Percentiles rank a stretch among this genome's conserved stretches.
Evolutionary conservation across 1,140 invertebrate genomes (phyloP).

Genomic region (Adelges cooleyi): DNA sequence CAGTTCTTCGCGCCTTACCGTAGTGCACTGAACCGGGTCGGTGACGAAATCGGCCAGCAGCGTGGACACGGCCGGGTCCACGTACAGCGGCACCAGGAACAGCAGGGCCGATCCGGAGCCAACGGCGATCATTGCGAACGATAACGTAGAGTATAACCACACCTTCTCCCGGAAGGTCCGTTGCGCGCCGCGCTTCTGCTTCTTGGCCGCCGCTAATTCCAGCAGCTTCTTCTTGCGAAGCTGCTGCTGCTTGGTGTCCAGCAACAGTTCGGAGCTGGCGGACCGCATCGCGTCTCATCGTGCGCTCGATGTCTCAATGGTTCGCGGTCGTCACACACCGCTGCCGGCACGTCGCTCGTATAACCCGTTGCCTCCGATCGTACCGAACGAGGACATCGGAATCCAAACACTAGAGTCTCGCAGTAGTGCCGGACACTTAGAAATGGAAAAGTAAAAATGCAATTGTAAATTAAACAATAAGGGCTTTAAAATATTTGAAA

Average conservation of each 20-base stretch:
- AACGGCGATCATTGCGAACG: conserved; percentile 62
- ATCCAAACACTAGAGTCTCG: no score
- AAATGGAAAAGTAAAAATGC: no score
- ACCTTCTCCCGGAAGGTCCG: conserved; percentile 61
- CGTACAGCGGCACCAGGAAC: conserved; percentile 78
- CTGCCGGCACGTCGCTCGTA: conserved; percentile 36
- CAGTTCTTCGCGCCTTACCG: conserved; percentile 59
- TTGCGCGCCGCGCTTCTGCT: conserved; percentile 45
- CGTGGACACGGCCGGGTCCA: conserved; percentile 79
- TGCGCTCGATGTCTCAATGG: conserved; percentile 37
- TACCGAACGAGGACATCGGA: no score
- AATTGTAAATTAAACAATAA: no score
- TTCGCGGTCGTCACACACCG: conserved; percentile 35
- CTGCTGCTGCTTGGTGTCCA: conserved; percentile 55
- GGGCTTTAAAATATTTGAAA: no score
- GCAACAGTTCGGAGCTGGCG: conserved; percentile 71
- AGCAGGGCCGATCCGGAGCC: conserved; percentile 68
- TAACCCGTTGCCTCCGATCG: conserved; percentile 37
- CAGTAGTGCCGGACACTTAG: no score
- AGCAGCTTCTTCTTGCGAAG: conserved; percentile 56
- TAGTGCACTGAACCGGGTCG: conserved; percentile 63
- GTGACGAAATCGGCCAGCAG: conserved; percentile 70
- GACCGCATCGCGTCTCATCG: conserved; percentile 51
- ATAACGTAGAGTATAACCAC: conserved; percentile 65
- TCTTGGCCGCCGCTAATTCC: conserved; percentile 45